Base-by-base conservation (phyloP, 2,113 vertebrate genomes). In the Perccottus glenii region DNA sequence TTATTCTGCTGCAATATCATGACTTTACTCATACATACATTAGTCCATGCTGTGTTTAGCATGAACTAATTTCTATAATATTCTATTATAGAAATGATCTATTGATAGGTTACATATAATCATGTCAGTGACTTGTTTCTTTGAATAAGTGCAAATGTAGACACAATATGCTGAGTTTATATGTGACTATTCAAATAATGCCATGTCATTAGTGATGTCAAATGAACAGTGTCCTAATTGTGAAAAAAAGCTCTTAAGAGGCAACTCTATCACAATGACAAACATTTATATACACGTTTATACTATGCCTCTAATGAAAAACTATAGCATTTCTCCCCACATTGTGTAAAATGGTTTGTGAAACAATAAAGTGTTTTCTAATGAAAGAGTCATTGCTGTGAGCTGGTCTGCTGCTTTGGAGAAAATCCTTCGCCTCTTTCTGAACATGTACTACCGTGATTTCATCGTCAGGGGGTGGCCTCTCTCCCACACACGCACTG, bases 1-100 rank as follows among this genome's bases (percentile, higher is more conserved):
- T 84, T 46, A 70, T 49, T 78, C 71, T 85, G 76, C 80, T 82
- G 85, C 82, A 85, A 72, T 64, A 78, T 64, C 70, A 49, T 82
- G 55, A 48, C 53, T 15, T 32, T 71, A 27, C 3, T 27, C 19
- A 27, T 27, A 27, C 19, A 27, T 27, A 27, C 19, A 27, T 27
- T 27, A 27, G 3, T 27, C 3, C 3, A 27, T 27, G 19, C 19
- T 27, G 3, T 27, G 19, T 27, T 27, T 27, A 27, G 19, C 19
- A 27, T n/a, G n/a, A n/a, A n/a, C n/a, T n/a, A n/a, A n/a, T 27
- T 27, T 27, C 19, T 27, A 3, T 27, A 27, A 27, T 27, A 27
- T 27, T 27, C 19, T 27, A 27, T 27, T 27, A 27, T 27, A 27
- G 1, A 27, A 27, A 27, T 27, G 1, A 27, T 27, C 19, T 27